These are phyloP conservation scores for Cichladusa arquata DNA, from an alignment of 2,113 vertebrate genomes.

Conservation along the genomic window DNA sequence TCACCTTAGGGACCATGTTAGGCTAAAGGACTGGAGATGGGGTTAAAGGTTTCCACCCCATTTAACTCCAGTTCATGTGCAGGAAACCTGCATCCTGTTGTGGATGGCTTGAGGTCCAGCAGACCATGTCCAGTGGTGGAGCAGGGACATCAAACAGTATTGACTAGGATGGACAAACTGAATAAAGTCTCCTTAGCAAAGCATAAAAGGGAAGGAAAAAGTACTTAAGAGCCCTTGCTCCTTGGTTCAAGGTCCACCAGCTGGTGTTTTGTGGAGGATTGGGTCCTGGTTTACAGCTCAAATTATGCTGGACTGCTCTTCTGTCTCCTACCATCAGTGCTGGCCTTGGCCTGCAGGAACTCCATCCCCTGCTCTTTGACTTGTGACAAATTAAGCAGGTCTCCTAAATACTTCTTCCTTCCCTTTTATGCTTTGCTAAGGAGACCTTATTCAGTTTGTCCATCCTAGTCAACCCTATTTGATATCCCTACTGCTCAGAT, in stretches of 20 bases:
- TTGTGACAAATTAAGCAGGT: not conserved
- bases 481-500: not conserved
- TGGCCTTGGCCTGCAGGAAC: not conserved
- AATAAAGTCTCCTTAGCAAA: too few species aligned
- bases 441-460: not conserved
- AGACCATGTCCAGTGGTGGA: not conserved
- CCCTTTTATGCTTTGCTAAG: not conserved
- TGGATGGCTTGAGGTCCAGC: not conserved
- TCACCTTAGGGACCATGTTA: not conserved
- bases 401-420: not conserved
- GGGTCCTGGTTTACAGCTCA: not conserved
- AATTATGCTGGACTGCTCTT: not conserved
- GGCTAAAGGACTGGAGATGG: not conserved
- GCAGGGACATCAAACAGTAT: too few species aligned
- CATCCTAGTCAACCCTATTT: not conserved
- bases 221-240: not conserved
- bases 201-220: too few species aligned
- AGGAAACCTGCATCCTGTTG: not conserved
- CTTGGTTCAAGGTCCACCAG: not conserved
- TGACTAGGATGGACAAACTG: too few species aligned
- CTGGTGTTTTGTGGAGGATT: not conserved
- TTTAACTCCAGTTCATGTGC: not conserved
- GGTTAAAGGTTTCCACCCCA: not conserved
- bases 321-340: not conserved
- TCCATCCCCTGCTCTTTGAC: not conserved